A percentile compares a stretch with the other conserved stretches of the same genome.
Conservation (phyloP, 2,797 vertebrate species). For the Acipenser oxyrinchus region DNA sequence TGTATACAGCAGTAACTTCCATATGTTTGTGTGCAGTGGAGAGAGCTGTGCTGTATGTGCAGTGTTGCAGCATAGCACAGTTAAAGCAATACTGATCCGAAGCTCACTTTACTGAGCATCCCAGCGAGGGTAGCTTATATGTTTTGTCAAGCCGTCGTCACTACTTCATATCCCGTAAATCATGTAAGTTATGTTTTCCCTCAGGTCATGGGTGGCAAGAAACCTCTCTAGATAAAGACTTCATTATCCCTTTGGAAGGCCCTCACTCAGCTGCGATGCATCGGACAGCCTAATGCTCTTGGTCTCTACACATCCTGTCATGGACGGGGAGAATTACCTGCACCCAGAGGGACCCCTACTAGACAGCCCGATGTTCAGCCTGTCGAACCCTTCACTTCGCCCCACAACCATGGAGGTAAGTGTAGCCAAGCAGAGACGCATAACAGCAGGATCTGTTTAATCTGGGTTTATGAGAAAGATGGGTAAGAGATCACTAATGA, state of each 20-base stretch:
- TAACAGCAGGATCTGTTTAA: no score
- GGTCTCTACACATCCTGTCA: conserved; percentile 70
- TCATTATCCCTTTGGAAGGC: background rate
- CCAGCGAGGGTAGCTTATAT: no score
- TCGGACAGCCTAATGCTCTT: conserved; percentile 65
- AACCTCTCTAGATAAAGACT: background rate
- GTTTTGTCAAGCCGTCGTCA: background rate
- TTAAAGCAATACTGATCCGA: no score
- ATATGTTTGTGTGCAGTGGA: no score
- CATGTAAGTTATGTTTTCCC: no score
- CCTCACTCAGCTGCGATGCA: conserved; percentile 15
- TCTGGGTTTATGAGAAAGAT: no score
- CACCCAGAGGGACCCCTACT: conserved; percentile 62
- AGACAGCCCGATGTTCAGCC: conserved; percentile 52
- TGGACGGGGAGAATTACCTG: conserved; percentile 83
- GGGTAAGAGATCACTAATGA: no score
- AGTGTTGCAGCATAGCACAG: no score
- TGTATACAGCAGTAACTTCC: no score
- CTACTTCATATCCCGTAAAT: background rate
- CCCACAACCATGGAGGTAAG: conserved; percentile 46
- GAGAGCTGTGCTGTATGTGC: no score
- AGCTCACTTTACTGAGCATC: no score
- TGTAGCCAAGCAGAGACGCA: no score
- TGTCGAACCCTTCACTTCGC: conserved; percentile 31
- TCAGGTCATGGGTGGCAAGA: conserved; percentile 23